phyloP scores from a whole-genome alignment of 2,797 vertebrate genomes.

The Argyrosomus regius region DNA sequence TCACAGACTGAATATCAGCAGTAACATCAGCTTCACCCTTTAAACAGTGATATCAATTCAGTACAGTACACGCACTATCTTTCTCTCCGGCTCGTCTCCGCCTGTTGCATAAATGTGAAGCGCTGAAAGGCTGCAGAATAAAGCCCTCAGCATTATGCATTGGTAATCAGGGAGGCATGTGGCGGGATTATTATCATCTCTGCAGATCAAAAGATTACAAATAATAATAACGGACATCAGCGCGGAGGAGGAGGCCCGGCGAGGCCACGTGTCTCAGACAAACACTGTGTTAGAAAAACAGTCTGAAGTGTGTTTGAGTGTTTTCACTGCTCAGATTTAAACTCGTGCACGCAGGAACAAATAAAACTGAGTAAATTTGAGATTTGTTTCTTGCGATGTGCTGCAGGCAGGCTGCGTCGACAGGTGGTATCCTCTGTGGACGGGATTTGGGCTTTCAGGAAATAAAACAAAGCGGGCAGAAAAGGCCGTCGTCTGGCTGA shows the following conservation, averaged over 20 bases:
- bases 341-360: neutral
- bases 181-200: conserved; percentile 77
- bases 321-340: conserved; percentile 2
- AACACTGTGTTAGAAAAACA: neutral
- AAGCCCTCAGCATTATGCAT: conserved; percentile 46
- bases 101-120: conserved; percentile 45
- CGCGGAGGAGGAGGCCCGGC: conserved; percentile 8
- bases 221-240: conserved; percentile 59
- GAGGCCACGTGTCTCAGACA: conserved; percentile 31
- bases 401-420: neutral
- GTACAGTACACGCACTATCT: neutral
- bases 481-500: neutral
- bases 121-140: conserved; percentile 34
- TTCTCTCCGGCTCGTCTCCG: neutral
- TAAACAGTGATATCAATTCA: neutral
- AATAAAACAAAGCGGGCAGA: conserved; percentile 21
- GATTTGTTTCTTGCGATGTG: neutral
- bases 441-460: conserved; percentile 26
- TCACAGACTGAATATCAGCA: neutral
- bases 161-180: conserved; percentile 72
- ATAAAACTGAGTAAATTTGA: neutral
- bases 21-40: conserved; percentile 6
- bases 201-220: conserved; percentile 79
- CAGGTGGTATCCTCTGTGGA: conserved; percentile 29
- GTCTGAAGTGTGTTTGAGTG: neutral